A percentile compares a stretch with the other conserved stretches of the same genome.
phyloP scores from a whole-genome alignment of 2,113 vertebrate genomes.

The Dolichallabes microphthalmus region DNA sequence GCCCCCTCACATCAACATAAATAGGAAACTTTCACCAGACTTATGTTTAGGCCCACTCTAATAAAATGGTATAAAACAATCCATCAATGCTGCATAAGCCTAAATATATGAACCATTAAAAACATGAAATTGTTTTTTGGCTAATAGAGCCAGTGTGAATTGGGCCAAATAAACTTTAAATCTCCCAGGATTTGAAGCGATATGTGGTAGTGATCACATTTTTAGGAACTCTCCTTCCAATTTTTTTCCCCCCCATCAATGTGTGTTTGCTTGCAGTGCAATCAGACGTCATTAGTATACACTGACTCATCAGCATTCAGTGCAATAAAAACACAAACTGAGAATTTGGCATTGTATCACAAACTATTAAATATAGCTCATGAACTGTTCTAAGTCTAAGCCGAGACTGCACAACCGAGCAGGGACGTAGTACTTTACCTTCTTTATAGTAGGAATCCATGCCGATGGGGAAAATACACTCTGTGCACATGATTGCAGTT shows the following conservation, averaged over 20 bases:
- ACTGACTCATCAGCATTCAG: background rate
- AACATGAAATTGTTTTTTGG: background rate
- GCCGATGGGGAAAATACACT: background rate
- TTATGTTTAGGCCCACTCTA: background rate
- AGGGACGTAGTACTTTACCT: background rate
- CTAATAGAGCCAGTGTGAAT: background rate
- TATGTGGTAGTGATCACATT: background rate
- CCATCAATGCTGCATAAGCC: background rate
- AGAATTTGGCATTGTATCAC: background rate
- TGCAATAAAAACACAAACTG: background rate
- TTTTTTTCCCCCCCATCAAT: background rate
- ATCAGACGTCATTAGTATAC: background rate
- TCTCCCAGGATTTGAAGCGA: background rate
- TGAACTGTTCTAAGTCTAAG: background rate
- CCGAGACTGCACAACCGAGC: background rate
- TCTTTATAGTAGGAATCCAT: background rate
- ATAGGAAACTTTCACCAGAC: background rate
- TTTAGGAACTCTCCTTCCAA: background rate
- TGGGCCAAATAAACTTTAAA: constrained; percentile 3
- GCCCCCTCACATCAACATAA: background rate
- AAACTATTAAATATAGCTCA: background rate
- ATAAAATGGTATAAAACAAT: background rate
- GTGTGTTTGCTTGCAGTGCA: background rate
- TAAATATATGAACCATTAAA: background rate
- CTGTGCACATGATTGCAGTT: background rate